Conservation (phyloP, 2,797 vertebrate genomes). For the Discoglossus pictus region DNA sequence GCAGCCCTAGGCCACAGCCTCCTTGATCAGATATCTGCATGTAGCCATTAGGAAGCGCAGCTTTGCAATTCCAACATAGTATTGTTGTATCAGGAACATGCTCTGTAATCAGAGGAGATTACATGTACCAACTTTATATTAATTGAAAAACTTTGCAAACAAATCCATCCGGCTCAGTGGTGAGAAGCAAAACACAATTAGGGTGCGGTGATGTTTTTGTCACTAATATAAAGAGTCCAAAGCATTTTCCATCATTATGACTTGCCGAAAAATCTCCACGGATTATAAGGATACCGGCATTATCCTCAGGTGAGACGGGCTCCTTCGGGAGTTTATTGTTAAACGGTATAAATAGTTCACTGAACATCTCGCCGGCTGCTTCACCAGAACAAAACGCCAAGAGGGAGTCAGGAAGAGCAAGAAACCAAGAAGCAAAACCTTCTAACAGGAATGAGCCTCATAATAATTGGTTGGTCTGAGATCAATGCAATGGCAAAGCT, state of each 20-base stretch:
- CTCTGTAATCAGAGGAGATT: too few relatives aligned
- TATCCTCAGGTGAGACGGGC: neutral
- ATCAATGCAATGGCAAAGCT: too few relatives aligned
- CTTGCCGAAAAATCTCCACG: neutral
- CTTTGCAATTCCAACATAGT: too few relatives aligned
- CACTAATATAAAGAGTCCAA: neutral
- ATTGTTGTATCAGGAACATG: too few relatives aligned
- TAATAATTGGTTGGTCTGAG: too few relatives aligned
- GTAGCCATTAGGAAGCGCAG: too few relatives aligned
- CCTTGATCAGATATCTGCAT: too few relatives aligned
- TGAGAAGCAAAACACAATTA: neutral
- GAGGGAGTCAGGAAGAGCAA: neutral
- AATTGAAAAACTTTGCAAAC: too few relatives aligned
- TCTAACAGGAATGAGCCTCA: too few relatives aligned
- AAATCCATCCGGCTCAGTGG: neutral
- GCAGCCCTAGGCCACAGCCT: too few relatives aligned
- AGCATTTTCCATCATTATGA: conserved; percentile 19
- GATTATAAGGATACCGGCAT: neutral
- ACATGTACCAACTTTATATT: too few relatives aligned
- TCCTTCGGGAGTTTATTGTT: conserved; percentile 1
- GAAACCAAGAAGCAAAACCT: too few relatives aligned
- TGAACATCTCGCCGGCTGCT: neutral
- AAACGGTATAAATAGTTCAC: neutral
- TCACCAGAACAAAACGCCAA: neutral
- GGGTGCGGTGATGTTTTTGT: neutral